These are phyloP conservation scores for Pristionchus maxplancki DNA, from an alignment of 2,888 invertebrate genomes.

Conservation along the genomic window DNA sequence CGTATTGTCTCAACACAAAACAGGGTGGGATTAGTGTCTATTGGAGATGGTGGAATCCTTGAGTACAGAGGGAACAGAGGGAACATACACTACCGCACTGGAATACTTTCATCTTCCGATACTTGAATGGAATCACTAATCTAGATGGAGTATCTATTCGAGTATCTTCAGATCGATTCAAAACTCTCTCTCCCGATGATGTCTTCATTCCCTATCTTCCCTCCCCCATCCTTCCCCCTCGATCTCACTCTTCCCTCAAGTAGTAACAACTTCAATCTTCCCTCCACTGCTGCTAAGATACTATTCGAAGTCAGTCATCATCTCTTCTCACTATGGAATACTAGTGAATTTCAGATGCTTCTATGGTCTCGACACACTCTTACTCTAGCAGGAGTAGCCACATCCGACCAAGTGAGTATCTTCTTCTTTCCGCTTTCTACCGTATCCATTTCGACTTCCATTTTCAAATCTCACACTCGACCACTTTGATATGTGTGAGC, in stretches of 20 bases:
- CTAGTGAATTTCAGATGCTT: background rate
- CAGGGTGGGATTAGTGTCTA: slow-evolving; percentile 15
- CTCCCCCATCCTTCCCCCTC: slow-evolving; percentile 1
- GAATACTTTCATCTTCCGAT: slow-evolving; percentile 1
- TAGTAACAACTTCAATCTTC: slow-evolving; percentile 4
- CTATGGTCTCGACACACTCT: slow-evolving; percentile 36
- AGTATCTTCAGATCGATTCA: background rate
- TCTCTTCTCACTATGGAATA: background rate
- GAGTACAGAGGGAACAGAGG: background rate
- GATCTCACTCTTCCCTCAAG: slow-evolving; percentile 21
- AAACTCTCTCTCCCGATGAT: slow-evolving; percentile 11
- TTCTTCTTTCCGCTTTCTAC: background rate
- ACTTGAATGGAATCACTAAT: background rate
- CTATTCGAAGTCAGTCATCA: background rate
- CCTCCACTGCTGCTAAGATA: background rate
- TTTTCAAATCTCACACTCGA: slow-evolving; percentile 35
- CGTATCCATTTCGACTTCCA: slow-evolving; percentile 21
- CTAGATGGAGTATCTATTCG: background rate
- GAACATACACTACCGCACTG: background rate
- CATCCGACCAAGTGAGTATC: slow-evolving; percentile 8
- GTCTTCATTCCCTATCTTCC: slow-evolving; percentile 31
- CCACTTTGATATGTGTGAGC: slow-evolving; percentile 37
- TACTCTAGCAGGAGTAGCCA: background rate
- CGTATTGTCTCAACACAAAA: slow-evolving; percentile 20
- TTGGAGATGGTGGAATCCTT: slow-evolving; percentile 19